These are phyloP conservation scores for Macrotis lagotis DNA, from an alignment of 2,113 vertebrate genomes.

Conservation along the genomic window DNA sequence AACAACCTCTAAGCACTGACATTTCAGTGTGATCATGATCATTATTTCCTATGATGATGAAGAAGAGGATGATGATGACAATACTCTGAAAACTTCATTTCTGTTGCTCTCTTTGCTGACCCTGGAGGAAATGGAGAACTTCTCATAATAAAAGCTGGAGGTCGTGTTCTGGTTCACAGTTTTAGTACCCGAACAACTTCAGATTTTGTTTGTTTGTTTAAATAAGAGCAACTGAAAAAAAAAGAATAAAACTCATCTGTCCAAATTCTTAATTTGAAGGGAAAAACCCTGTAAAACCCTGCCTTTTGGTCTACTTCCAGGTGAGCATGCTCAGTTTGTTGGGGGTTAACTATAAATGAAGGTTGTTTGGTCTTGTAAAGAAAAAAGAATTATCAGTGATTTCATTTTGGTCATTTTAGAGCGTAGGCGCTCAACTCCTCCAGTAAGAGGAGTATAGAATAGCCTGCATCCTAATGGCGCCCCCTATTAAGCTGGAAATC, in stretches of 20 bases:
- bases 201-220: background rate
- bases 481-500: slow-evolving; percentile 55
- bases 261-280: slow-evolving; percentile 49
- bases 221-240: background rate
- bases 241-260: slow-evolving; percentile 8
- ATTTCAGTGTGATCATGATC: background rate
- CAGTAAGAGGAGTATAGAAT: slow-evolving; percentile 44
- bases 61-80: no score
- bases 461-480: slow-evolving; percentile 49
- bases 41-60: background rate
- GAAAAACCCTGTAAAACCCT: slow-evolving; percentile 64
- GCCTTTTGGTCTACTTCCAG: slow-evolving; percentile 49
- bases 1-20: slow-evolving; percentile 47
- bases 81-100: background rate
- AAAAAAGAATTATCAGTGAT: slow-evolving; percentile 61
- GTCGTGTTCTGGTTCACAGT: slow-evolving; percentile 40
- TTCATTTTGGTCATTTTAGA: slow-evolving; percentile 59
- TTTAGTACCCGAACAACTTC: background rate
- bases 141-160: slow-evolving; percentile 29
- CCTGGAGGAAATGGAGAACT: slow-evolving; percentile 28
- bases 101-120: slow-evolving; percentile 30
- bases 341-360: slow-evolving; percentile 47
- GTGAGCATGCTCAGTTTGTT: slow-evolving; percentile 52
- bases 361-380: slow-evolving; percentile 58
- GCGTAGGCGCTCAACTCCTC: slow-evolving; percentile 32